phyloP scores from a whole-genome alignment of 2,113 vertebrate species.

The Erythrocercus mccallii region DNA sequence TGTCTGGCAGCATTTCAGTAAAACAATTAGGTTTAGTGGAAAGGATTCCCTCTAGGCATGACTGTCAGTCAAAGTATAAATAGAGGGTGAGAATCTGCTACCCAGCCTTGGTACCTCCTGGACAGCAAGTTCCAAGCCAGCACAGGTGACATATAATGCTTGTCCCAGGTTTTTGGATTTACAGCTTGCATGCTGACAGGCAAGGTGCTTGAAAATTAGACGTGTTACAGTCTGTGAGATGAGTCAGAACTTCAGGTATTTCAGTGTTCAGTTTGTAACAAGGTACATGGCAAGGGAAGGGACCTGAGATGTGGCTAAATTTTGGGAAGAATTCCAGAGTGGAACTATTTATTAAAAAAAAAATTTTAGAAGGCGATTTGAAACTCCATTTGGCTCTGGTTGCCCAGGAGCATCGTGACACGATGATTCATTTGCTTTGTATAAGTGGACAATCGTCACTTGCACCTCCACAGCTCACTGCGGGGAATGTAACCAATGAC shows the following conservation, averaged over 20 bases:
- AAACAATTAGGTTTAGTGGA: conserved; percentile 3
- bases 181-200: background rate
- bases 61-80: background rate
- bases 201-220: background rate
- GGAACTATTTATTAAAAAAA: background rate
- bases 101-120: background rate
- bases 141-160: background rate
- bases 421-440: background rate
- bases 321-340: background rate
- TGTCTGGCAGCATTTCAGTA: conserved; percentile 33
- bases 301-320: background rate
- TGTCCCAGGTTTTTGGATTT: background rate
- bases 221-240: accelerated
- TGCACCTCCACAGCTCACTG: background rate
- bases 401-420: background rate
- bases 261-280: background rate
- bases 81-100: background rate
- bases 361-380: background rate
- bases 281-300: background rate
- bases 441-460: background rate
- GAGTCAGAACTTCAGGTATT: background rate
- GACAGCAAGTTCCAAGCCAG: background rate
- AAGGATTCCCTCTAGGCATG: conserved; percentile 1
- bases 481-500: background rate
- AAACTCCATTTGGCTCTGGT: background rate